These are phyloP conservation scores for Schizopygopsis malacanthus DNA, from an alignment of 2,797 vertebrate genomes.

Conservation along the genomic window DNA sequence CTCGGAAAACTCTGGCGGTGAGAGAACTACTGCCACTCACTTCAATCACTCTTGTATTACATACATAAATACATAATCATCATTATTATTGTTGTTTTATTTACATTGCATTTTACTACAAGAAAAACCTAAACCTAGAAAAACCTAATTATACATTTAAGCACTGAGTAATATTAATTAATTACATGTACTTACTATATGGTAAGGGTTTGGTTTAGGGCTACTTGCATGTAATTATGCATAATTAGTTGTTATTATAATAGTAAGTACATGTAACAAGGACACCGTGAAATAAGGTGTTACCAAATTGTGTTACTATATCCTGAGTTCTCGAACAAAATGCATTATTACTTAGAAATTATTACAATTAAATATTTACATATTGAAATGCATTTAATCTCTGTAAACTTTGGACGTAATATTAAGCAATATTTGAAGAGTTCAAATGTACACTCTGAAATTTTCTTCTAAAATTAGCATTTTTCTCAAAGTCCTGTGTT, in stretches of 20 bases:
- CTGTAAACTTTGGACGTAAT: not conserved
- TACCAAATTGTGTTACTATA: not conserved
- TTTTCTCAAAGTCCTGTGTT: not conserved
- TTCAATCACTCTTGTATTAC: too few relatives aligned
- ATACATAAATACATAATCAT: too few relatives aligned
- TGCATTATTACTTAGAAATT: not conserved
- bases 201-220: not conserved
- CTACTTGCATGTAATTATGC: not conserved
- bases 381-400: not conserved
- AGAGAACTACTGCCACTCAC: slow-evolving; percentile 53
- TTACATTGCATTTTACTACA: too few relatives aligned
- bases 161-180: too few relatives aligned
- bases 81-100: too few relatives aligned
- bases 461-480: not conserved
- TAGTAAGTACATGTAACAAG: not conserved
- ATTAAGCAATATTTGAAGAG: not conserved
- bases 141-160: not conserved
- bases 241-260: not conserved
- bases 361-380: too few relatives aligned
- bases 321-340: not conserved
- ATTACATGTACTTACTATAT: not conserved
- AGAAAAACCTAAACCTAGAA: too few relatives aligned
- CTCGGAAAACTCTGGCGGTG: slow-evolving; percentile 77
- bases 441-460: not conserved
- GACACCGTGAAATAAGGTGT: not conserved